Evolutionary conservation across 2,113 vertebrate genomes (phyloP), one percentile per base, ranked within the genome.

Genomic region (Petromus typicus): DNA sequence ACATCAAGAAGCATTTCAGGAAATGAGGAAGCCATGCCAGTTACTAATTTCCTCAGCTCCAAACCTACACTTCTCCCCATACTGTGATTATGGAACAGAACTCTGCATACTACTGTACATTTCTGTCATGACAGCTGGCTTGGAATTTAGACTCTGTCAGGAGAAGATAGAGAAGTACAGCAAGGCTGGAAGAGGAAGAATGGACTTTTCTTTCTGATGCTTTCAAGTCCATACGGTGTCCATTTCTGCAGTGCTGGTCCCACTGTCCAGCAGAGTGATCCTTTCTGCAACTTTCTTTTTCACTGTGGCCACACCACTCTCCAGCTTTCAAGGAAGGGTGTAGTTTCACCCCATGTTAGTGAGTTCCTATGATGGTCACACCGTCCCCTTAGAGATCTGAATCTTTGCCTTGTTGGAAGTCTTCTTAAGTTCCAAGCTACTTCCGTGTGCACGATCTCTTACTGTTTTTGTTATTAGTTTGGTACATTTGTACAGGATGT

Each of bases 31-130:
- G 10, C 43, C 32, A 10, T 59, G 59, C 23, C 40, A 37, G 27
- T 82, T 78, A 91, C 54, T 87, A 92, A 83, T 66, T 61, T 82
- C 78, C 14, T 79, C 66, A 32, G 40, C 57, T 86, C 45, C 59
- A 27, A 64, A 34, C 20, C 18, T 14, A 27, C 11, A 3, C 32
- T 32, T 91, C 27, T 34, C 17, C 40, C 79, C 61, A 34, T 76
- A 43, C 30, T 92, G 73, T 86, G 48, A 86, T 71, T 82, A 7
- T 88, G 54, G 89, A 87, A 63, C 25, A 32, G 17, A 69, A 90
- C 57, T 76, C 75, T 85, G 32, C 13, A 95, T 45, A 81, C 45
- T 69, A 16, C 23, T 73, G 40, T 73, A 43, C 61, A 73, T 86
- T 81, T 76, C 51, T 63, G 23, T 56, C 73, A 56, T 59, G 37